Base-by-base conservation (phyloP, 2,113 vertebrate genomes). In the Rhinolophus sinicus region DNA sequence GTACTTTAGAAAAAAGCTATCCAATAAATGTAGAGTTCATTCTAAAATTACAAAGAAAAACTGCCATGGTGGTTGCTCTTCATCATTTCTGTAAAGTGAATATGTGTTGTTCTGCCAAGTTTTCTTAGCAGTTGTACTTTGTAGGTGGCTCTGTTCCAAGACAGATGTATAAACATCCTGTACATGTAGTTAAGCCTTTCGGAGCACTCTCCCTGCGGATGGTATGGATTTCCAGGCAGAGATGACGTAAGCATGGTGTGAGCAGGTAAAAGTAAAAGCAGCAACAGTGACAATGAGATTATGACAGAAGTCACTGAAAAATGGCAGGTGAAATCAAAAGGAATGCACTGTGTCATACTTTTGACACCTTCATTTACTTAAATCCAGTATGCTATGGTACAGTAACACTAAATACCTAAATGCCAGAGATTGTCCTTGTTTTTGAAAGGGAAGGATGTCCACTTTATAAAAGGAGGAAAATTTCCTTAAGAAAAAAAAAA, bases 31-130 rank as follows among this genome's bases (percentile, higher is more conserved):
- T 70, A 82, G 28, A 93, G 13, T 44, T 78, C 47, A 38, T 92
- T 94, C 85, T 96, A 88, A 95, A 96, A 70, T 93, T 94, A 94
- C 77, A 96, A 95, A 97, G 95, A 85, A 93, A 92, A 90, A 73
- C 67, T 75, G 78, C 73, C 54, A 58, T 21, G 30, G 70, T 1
- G 0, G 24, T 93, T 82, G 38, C 52, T 77, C 40, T 94, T 88
- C 52, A 90, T 82, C 76, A 65, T 96, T 95, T 96, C 77, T 94
- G 65, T 92, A 94, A 96, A 92, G 94, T 19, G n/a, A 78, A 13
- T 83, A n/a, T 77, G 52, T 76, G 70, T 75, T 67, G 33, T 73
- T 80, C 72, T 58, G 80, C 52, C 70, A 92, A 91, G 24, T 94
- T 94, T 93, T 95, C 91, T 82, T 83, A 96, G n/a, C 26, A 56